Evolutionary conservation across 2,113 vertebrate genomes (phyloP).

Genomic region (Poeciliopsis retropinna): DNA sequence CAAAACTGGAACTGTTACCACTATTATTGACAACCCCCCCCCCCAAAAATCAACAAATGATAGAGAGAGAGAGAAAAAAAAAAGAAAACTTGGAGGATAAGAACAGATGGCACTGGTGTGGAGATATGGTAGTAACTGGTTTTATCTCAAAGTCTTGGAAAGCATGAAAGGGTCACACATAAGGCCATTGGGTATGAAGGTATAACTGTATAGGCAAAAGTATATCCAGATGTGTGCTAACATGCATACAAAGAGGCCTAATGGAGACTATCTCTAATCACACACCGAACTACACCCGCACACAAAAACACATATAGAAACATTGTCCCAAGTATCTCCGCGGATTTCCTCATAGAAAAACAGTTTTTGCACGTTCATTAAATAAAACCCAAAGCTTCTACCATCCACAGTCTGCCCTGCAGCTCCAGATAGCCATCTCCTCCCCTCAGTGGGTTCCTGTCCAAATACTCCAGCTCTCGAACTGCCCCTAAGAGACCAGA

Average conservation of each 20-base stretch:
- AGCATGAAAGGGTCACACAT: slow-evolving; percentile 59
- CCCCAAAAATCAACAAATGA: slow-evolving; percentile 1
- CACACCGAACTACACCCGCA: slow-evolving; percentile 32
- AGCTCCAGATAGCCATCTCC: slow-evolving; percentile 72
- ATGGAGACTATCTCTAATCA: slow-evolving; percentile 61
- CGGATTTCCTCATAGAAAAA: slow-evolving; percentile 70
- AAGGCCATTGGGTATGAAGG: slow-evolving; percentile 44
- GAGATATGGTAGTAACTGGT: slow-evolving; percentile 16
- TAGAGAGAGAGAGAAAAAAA: background rate
- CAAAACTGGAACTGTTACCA: slow-evolving; percentile 4
- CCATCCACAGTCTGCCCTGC: slow-evolving; percentile 53
- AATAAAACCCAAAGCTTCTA: slow-evolving; percentile 58
- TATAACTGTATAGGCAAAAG: slow-evolving; percentile 52
- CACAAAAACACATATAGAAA: slow-evolving; percentile 48
- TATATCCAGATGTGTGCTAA: slow-evolving; percentile 72
- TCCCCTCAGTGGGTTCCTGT: slow-evolving; percentile 70
- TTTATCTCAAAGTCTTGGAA: slow-evolving; percentile 50
- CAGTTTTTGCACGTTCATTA: slow-evolving; percentile 55
- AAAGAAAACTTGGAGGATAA: slow-evolving; percentile 6
- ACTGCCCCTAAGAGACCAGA: slow-evolving; percentile 61
- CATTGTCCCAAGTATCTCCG: slow-evolving; percentile 59
- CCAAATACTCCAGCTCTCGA: slow-evolving; percentile 61
- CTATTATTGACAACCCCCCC: too few relatives aligned
- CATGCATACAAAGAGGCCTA: slow-evolving; percentile 59
- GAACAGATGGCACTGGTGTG: slow-evolving; percentile 27